Evolutionary conservation across 2,888 invertebrate species (phyloP), one percentile per base, ranked within the genome.

Genomic region (Ypsolopha scabrella): DNA sequence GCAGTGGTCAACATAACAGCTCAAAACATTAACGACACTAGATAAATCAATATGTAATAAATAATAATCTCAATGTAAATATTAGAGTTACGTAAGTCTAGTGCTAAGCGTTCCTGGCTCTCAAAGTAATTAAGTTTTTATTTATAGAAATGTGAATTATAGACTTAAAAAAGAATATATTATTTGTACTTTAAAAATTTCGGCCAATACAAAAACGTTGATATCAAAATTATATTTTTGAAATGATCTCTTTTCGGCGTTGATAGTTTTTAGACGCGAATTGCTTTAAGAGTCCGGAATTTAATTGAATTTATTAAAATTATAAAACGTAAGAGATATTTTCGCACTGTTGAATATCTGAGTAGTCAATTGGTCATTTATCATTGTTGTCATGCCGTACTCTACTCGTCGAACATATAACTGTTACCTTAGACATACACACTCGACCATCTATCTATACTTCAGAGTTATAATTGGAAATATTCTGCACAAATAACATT

Each of bases 281-380:
- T 83, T 85, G 81, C 85, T 86, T 85, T 85, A 80, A 77, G 85
- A 86, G 85, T 83, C 85, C 70, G 85, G 83, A 81, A 75, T 76
- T 79, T 70, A 75, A 80, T 79, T 73, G 83, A 85, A 83, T 85
- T 85, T 85, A 83, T 80, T 79, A 80, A 80, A 75, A 59, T 60
- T 74, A 62, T 74, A 74, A 74, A 73, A 75, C 70, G 61, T 82
- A 80, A 82, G 75, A 82, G 68, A 81, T 86, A 86, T 85, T 86
- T 85, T 86, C 83, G 81, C 86, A 86, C 85, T 81, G 80, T 86
- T 82, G 70, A 70, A 73, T 71, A 14, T 51, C 55, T 59, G 60
- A 64, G 67, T 74, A 77, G 78, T 79, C 74, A 72, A 77, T 77
- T 77, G 70, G 65, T 68, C 64, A 64, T 68, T 37, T 64, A 64